Percentiles rank a stretch among this genome's conserved stretches.
Evolutionary conservation across 1,140 invertebrate species (phyloP).

Genomic region (Drosophila funebris): DNA sequence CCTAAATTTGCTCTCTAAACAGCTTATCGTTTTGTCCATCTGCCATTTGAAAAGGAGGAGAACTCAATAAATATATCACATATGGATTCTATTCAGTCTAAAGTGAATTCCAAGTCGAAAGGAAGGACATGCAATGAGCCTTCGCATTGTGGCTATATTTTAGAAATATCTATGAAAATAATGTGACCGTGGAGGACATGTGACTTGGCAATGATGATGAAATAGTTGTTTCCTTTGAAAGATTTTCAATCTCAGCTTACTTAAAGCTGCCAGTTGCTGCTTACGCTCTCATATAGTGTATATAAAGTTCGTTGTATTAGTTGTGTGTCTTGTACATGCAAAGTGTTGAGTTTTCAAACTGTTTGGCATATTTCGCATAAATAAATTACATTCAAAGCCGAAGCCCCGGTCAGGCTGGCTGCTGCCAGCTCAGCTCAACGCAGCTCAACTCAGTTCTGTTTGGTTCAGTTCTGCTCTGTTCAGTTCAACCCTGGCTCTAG

Average conservation of each 20-base stretch:
- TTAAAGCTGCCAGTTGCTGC: no score
- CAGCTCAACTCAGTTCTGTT: background rate
- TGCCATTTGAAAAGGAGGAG: background rate
- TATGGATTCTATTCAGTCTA: constrained; percentile 14
- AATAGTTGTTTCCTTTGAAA: background rate
- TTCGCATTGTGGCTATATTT: no score
- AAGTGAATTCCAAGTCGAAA: background rate
- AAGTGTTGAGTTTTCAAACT: constrained; percentile 49
- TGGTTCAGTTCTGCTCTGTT: background rate
- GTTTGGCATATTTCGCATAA: constrained; percentile 67
- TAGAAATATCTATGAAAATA: no score
- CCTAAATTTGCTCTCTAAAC: constrained; percentile 57
- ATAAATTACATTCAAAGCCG: constrained; percentile 65
- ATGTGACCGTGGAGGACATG: no score
- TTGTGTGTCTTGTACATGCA: background rate
- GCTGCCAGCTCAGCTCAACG: background rate
- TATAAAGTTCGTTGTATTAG: constrained; percentile 25
- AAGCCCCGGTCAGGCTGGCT: background rate
- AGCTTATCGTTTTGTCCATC: constrained; percentile 50
- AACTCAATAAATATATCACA: constrained; percentile 56
- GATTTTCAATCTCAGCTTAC: no score
- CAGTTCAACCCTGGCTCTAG: constrained; percentile 18
- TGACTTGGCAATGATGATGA: no score
- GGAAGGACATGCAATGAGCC: no score
- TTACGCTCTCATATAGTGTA: constrained; percentile 29